A percentile compares a stretch with the other conserved stretches of the same genome.
phyloP scores from a whole-genome alignment of 2,113 vertebrate species.

The Acanthisitta chloris region DNA sequence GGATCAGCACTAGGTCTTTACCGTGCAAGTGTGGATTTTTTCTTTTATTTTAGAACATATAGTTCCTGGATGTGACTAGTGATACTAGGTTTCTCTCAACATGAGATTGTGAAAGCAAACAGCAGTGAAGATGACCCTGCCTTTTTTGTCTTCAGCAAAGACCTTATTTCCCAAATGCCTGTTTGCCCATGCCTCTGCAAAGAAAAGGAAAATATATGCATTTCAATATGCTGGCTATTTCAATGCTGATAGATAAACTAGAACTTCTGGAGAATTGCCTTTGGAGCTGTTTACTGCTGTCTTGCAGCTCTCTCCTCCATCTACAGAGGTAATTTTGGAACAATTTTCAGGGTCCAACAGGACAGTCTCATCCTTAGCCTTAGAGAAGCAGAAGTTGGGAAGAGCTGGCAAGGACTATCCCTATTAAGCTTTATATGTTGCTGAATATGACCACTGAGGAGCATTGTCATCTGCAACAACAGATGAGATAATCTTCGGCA shows the following conservation, averaged over 20 bases:
- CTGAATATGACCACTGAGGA: background rate
- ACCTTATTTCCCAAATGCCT: background rate
- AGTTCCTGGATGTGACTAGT: background rate
- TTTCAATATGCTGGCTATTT: background rate
- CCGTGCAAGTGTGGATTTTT: background rate
- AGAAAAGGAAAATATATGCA: background rate
- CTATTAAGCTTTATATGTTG: background rate
- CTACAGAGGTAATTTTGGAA: background rate
- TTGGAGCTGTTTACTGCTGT: background rate
- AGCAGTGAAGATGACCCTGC: background rate
- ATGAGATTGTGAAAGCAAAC: background rate
- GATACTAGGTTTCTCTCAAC: background rate
- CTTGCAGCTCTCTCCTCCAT: background rate
- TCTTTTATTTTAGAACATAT: background rate
- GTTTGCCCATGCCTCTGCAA: background rate
- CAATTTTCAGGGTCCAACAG: background rate
- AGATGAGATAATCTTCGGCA: conserved; percentile 11
- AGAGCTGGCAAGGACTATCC: background rate
- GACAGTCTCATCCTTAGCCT: background rate
- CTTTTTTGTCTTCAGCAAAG: background rate
- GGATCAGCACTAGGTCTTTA: background rate
- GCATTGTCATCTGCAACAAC: background rate
- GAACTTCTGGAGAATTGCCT: background rate
- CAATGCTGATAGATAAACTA: background rate
- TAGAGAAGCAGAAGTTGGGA: background rate